Percentiles rank a stretch among this genome's conserved stretches.
phyloP scores from a whole-genome alignment of 2,888 invertebrate species.

The Meiosimyza platycephala region DNA sequence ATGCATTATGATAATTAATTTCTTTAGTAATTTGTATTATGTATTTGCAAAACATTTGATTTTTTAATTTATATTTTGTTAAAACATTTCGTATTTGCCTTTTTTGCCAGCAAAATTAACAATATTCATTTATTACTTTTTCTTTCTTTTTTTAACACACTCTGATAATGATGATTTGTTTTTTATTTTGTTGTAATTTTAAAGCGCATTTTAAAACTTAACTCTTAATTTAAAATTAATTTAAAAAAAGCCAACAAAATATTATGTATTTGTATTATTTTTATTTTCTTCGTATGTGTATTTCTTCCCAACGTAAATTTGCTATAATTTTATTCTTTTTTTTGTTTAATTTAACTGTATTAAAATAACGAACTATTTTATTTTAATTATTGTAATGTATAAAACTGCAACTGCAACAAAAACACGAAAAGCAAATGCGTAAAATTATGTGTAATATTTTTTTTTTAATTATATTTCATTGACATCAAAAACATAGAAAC shows the following conservation, averaged over 20 bases:
- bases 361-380: slow-evolving; percentile 35
- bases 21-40: not conserved
- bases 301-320: slow-evolving; percentile 18
- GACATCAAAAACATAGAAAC: slow-evolving; percentile 29
- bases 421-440: slow-evolving; percentile 30
- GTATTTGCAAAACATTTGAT: not conserved
- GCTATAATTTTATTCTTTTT: slow-evolving; percentile 38
- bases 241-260: slow-evolving; percentile 6
- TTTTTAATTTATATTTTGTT: slow-evolving; percentile 10
- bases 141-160: slow-evolving; percentile 14
- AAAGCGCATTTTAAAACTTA: slow-evolving; percentile 15
- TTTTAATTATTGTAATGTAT: slow-evolving; percentile 40
- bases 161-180: not conserved
- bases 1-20: slow-evolving; percentile 12
- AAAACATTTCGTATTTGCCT: not conserved
- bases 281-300: slow-evolving; percentile 42
- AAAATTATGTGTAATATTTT: slow-evolving; percentile 60
- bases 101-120: slow-evolving; percentile 27
- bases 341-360: slow-evolving; percentile 41
- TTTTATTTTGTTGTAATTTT: slow-evolving; percentile 22
- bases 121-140: slow-evolving; percentile 15
- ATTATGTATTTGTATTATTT: slow-evolving; percentile 30
- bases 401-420: slow-evolving; percentile 36
- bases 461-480: slow-evolving; percentile 50
- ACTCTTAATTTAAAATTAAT: slow-evolving; percentile 6